Conservation (phyloP, 2,797 vertebrate genomes). For the Falco rusticolus region DNA sequence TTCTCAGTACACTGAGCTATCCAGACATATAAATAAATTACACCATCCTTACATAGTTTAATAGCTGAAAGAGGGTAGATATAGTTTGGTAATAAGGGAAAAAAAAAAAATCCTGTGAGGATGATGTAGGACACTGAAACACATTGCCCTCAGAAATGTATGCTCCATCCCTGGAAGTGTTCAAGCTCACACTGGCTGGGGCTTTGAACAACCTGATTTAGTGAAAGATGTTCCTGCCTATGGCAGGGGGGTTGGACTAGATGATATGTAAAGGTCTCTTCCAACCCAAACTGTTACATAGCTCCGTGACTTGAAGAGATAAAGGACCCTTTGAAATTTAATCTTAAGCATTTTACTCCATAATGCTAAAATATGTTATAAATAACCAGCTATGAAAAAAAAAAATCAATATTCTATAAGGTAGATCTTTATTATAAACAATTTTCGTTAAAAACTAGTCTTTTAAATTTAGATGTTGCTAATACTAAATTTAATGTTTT, state of each 20-base stretch:
- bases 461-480: neutral
- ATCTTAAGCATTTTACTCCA: neutral
- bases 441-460: neutral
- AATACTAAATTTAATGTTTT: neutral
- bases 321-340: neutral
- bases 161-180: neutral
- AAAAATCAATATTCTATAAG: neutral
- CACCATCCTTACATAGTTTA: neutral
- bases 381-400: neutral
- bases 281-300: rapidly evolving
- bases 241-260: neutral
- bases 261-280: neutral
- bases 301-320: neutral
- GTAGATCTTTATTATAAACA: neutral
- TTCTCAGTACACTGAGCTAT: neutral
- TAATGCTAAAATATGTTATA: neutral
- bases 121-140: neutral
- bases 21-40: neutral
- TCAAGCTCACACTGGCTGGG: neutral
- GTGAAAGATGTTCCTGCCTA: neutral
- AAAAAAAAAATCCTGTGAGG: neutral
- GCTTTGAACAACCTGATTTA: neutral
- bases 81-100: neutral
- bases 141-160: neutral
- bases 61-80: neutral